Evolutionary conservation across 53 echinoderm and acorn worm genomes (phyloP).

Genomic region (Holothuria scabra): DNA sequence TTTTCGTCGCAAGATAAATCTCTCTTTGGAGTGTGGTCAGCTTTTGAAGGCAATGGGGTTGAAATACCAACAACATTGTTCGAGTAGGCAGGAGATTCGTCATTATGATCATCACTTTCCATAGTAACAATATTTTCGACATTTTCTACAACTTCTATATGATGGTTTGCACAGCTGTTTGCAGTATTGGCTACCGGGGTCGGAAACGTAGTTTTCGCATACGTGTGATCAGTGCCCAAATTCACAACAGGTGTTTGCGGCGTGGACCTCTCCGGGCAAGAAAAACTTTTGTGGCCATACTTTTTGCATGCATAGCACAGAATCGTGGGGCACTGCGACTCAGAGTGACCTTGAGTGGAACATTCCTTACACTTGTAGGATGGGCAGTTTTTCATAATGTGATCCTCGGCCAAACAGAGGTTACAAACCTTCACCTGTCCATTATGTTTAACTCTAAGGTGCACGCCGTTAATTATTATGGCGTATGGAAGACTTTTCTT

Average conservation of each 20-base stretch:
- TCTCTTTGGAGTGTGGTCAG: background rate
- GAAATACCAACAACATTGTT: background rate
- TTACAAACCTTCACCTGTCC: no score
- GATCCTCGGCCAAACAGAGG: no score
- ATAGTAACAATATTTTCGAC: background rate
- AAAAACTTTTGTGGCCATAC: background rate
- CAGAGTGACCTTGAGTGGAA: background rate
- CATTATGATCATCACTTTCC: background rate
- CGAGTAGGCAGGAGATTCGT: background rate
- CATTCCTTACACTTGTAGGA: background rate
- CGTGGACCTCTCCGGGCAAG: background rate
- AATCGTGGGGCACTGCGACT: background rate
- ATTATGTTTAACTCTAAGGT: no score
- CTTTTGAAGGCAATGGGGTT: background rate
- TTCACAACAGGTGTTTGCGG: no score
- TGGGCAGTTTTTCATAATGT: no score
- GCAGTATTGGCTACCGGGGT: no score
- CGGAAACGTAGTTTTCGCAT: no score
- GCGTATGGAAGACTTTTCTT: no score
- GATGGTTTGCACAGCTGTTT: no score
- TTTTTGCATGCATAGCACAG: background rate
- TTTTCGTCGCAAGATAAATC: background rate
- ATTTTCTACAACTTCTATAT: background rate
- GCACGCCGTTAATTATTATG: no score
- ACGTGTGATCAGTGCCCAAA: no score